Conservation (phyloP, 2,113 vertebrate species). For the Nothobranchius kuhntae region DNA sequence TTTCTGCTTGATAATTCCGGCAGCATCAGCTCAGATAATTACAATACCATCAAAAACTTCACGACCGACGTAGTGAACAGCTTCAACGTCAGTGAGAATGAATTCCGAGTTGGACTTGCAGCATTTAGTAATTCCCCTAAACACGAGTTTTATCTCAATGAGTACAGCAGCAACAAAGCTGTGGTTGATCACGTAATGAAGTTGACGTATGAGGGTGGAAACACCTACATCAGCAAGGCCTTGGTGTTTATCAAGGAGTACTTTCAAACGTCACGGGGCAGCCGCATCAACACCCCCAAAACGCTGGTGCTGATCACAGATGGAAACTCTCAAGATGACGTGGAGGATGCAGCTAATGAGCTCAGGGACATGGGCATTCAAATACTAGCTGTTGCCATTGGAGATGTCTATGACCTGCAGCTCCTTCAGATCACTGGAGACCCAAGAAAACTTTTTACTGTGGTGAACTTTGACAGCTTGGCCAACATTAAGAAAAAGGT, state of each 20-base stretch:
- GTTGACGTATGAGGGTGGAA: not conserved
- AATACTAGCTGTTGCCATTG: slow-evolving; percentile 67
- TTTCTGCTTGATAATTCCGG: slow-evolving; percentile 76
- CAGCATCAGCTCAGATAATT: slow-evolving; percentile 52
- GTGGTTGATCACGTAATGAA: slow-evolving; percentile 39
- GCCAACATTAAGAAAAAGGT: slow-evolving; percentile 36
- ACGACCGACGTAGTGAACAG: slow-evolving; percentile 52
- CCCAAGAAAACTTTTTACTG: slow-evolving; percentile 38
- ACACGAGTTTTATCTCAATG: slow-evolving; percentile 71
- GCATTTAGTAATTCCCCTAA: slow-evolving; percentile 65
- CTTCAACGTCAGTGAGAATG: slow-evolving; percentile 56
- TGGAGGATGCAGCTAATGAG: slow-evolving; percentile 32
- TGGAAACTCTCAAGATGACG: slow-evolving; percentile 50
- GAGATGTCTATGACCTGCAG: slow-evolving; percentile 33
- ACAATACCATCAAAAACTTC: slow-evolving; percentile 64
- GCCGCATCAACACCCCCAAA: slow-evolving; percentile 54
- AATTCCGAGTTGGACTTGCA: slow-evolving; percentile 67
- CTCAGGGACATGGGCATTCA: slow-evolving; percentile 42
- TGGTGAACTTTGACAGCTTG: slow-evolving; percentile 45
- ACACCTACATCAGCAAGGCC: slow-evolving; percentile 54
- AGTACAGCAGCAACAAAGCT: slow-evolving; percentile 6
- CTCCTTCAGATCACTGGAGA: slow-evolving; percentile 64
- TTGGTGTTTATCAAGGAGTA: slow-evolving; percentile 38
- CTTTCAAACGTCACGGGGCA: slow-evolving; percentile 60
- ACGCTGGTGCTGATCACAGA: slow-evolving; percentile 78